Evolutionary conservation across 1,140 invertebrate genomes (phyloP).

Genomic region (Caerostris extrusa): DNA sequence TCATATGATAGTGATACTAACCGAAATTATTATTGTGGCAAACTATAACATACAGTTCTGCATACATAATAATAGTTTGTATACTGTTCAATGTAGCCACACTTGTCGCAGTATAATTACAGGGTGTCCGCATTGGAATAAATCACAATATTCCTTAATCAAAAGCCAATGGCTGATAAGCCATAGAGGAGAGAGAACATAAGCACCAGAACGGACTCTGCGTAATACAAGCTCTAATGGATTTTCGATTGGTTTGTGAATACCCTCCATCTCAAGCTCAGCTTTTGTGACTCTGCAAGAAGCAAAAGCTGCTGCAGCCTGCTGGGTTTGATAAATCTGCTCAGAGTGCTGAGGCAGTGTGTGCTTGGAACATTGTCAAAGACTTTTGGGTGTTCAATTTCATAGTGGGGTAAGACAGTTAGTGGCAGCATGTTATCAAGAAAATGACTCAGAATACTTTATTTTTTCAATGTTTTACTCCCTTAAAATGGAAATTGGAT

Average conservation of each 20-base stretch:
- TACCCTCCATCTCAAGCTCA: background rate
- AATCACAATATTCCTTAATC: background rate
- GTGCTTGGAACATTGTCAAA: background rate
- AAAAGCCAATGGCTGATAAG: background rate
- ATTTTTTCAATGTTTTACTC: too few species aligned
- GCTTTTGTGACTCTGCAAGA: background rate
- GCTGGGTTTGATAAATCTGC: background rate
- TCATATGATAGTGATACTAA: too few species aligned
- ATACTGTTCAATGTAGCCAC: background rate
- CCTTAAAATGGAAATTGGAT: too few species aligned
- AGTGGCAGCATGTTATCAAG: background rate
- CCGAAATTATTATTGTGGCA: too few species aligned
- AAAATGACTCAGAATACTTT: too few species aligned
- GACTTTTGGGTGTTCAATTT: too few species aligned
- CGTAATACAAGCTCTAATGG: background rate
- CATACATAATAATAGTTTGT: too few species aligned
- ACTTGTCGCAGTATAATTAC: background rate
- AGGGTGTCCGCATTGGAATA: background rate
- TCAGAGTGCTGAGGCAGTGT: background rate
- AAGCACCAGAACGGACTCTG: background rate
- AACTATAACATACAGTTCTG: too few species aligned
- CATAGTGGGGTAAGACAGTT: background rate
- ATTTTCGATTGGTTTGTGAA: slow-evolving; percentile 25
- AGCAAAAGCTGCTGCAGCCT: background rate
- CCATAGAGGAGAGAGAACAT: background rate